Evolutionary conservation across 2,888 invertebrate genomes (phyloP), one percentile per base, ranked within the genome.

Genomic region (Standfussiana lucernea): DNA sequence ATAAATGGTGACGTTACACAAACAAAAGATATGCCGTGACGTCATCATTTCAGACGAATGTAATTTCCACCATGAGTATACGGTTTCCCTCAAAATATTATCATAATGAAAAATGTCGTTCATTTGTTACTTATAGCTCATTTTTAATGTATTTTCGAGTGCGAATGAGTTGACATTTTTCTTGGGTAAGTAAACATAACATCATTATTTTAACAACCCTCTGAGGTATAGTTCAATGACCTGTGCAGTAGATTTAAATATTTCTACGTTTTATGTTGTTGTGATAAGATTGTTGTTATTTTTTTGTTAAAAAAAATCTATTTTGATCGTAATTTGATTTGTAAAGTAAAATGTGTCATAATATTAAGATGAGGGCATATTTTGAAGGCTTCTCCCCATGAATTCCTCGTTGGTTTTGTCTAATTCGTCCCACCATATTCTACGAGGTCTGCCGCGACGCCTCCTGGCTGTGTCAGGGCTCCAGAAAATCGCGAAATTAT

Each of bases 81-180:
- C 80, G 32, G n/a, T 80, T 80, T 66, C n/a, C 64, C 50, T 45
- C 28, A 65, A 77, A 71, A 78, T 18, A 66, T 59, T n/a, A 53
- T 50, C 50, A 73, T 64, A 47, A 45, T 7, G n/a, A 53, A 79
- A 70, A 75, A 70, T 50, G 28, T 74, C 42, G 59, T 69, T 45
- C 45, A 70, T 75, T 66, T 78, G 77, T 72, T 61, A 56, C 40
- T 18, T 47, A 45, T 37, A 78, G 53, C 32, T 74, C 42, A 79
- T 59, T 74, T 82, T 79, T 68, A 79, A 67, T 78, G 59, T 82
- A 59, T 79, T 70, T 70, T 81, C 35, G 47, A 67, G 32, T 40
- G 56, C 42, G 65, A 59, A 10, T 70, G 76, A 81, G 35, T 78
- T 50, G 53, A 70, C 82, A 72, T 4, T 70, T 82, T 81, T 64